phyloP scores from a whole-genome alignment of 2,888 invertebrate species.

The Lagria hirta region DNA sequence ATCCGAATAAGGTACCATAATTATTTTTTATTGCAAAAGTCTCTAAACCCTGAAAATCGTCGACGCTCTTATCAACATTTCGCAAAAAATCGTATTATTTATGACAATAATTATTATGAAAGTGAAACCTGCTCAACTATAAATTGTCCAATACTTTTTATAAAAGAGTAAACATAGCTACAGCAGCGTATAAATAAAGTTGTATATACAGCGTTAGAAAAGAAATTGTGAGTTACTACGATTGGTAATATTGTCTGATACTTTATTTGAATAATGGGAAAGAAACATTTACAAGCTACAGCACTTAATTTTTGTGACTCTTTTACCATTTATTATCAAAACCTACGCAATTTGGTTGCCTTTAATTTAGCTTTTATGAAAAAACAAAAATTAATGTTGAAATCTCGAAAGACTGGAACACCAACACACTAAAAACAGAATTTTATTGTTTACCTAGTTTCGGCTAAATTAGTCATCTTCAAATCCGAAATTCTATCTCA shows the following conservation, averaged over 20 bases:
- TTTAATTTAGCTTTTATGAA: too few species aligned
- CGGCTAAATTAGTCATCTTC: too few species aligned
- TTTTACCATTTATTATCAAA: too few species aligned
- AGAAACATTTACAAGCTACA: too few species aligned
- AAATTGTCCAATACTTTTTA: constrained; percentile 31
- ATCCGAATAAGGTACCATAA: constrained; percentile 21
- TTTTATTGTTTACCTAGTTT: too few species aligned
- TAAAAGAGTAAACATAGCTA: constrained; percentile 14
- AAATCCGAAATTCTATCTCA: too few species aligned
- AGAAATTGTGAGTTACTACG: constrained; percentile 20
- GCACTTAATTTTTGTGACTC: too few species aligned
- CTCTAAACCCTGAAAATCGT: constrained; percentile 20
- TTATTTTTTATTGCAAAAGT: constrained; percentile 22
- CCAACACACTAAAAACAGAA: too few species aligned
- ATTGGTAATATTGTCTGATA: constrained; percentile 23
- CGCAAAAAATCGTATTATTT: constrained; percentile 27
- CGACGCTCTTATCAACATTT: constrained; percentile 19
- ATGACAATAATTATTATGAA: constrained; percentile 33
- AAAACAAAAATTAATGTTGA: too few species aligned
- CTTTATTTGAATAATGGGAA: constrained; percentile 25
- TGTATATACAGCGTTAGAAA: constrained; percentile 17
- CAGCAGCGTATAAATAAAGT: constrained; percentile 19
- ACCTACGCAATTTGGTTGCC: too few species aligned
- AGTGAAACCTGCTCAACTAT: constrained; percentile 30
- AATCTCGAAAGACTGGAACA: too few species aligned